phyloP scores from a whole-genome alignment of 2,113 vertebrate species.

The Myotis lucifugus region DNA sequence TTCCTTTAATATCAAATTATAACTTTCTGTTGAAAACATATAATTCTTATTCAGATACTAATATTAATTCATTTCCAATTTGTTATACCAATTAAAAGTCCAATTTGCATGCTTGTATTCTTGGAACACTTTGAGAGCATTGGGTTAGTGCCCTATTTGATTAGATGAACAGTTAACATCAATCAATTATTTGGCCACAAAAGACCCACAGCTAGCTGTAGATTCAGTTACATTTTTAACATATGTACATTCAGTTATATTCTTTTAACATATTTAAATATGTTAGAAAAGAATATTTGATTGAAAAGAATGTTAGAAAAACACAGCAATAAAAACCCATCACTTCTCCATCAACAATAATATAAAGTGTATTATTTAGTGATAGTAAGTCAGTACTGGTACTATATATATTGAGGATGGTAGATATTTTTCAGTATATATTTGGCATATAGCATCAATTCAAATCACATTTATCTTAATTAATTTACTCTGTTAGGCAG shows the following conservation, averaged over 20 bases:
- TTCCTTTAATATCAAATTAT: slow-evolving; percentile 9
- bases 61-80: slow-evolving; percentile 19
- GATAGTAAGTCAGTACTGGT: neutral
- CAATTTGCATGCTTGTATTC: neutral
- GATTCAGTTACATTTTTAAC: neutral
- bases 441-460: slow-evolving; percentile 13
- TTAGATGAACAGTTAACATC: neutral
- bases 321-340: neutral
- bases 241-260: too few relatives aligned
- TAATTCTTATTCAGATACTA: neutral
- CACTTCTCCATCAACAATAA: neutral
- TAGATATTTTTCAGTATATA: neutral
- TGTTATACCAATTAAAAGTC: neutral
- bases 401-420: slow-evolving; percentile 10
- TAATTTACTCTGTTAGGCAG: slow-evolving; percentile 15
- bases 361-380: neutral
- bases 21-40: neutral
- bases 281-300: too few relatives aligned
- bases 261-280: too few relatives aligned
- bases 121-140: neutral
- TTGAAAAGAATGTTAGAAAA: slow-evolving; percentile 27
- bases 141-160: neutral
- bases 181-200: neutral
- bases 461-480: slow-evolving; percentile 6
- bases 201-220: neutral